Percentiles rank a stretch among this genome's conserved stretches.
Conservation (phyloP, 2,113 vertebrate species). For the Odocoileus hemionus region DNA sequence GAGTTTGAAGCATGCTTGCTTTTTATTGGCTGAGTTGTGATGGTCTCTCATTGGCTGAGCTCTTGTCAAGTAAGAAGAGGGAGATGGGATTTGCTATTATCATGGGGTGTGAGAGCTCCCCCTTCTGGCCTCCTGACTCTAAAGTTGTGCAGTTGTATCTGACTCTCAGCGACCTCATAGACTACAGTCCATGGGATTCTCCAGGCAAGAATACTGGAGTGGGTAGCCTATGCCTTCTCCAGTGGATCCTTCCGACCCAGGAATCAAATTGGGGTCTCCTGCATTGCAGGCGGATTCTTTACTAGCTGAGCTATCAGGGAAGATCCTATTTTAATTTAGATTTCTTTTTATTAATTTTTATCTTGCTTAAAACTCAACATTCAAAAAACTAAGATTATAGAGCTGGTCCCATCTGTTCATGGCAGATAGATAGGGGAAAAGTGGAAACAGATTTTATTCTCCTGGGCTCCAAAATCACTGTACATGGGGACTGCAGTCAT, state of each 20-base stretch:
- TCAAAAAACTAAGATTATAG: neutral
- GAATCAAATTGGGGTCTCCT: neutral
- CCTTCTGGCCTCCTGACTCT: neutral
- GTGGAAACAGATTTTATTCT: neutral
- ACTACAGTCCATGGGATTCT: neutral
- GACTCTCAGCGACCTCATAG: neutral
- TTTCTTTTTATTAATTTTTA: neutral
- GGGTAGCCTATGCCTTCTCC: neutral
- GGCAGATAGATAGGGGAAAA: neutral
- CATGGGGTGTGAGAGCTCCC: neutral
- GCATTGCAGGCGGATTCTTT: accelerated
- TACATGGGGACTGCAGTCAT: neutral
- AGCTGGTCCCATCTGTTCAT: neutral
- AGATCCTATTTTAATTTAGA: neutral
- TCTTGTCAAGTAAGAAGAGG: neutral
- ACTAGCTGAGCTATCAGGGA: neutral
- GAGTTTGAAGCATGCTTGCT: neutral
- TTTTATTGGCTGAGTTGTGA: neutral
- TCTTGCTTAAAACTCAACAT: neutral
- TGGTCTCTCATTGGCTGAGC: neutral
- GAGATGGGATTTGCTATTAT: neutral
- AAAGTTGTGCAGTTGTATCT: neutral
- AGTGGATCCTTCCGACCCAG: neutral
- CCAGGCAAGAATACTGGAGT: neutral
- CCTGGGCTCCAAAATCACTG: neutral